Evolutionary conservation across 2,888 invertebrate species (phyloP), one percentile per base, ranked within the genome.

Genomic region (Acronicta aceris): DNA sequence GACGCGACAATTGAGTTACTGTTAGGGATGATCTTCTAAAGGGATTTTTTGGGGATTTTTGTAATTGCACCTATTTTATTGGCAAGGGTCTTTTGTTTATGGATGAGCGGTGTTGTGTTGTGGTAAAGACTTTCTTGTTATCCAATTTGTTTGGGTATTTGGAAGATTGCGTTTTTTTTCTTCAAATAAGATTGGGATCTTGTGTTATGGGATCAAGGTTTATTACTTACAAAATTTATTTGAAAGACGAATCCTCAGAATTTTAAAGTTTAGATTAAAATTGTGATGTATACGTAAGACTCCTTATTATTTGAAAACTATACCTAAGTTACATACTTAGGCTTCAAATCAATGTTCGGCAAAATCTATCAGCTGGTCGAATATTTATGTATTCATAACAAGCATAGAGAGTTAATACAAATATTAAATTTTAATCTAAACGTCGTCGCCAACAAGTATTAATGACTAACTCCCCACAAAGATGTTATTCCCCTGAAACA

Each of bases 341-440:
- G n/a, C n/a, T n/a, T n/a, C n/a, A n/a, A n/a, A n/a, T n/a, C n/a
- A n/a, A n/a, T n/a, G 16, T 33, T 25, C 2, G 10, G 15, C 8
- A 17, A 41, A 68, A 59, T 62, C 58, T 55, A 69, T 62, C 41
- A 21, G 8, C 10, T 40, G 4, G 45, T 71, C 60, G 65, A 70
- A 65, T 82, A 71, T 74, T 85, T 82, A 73, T 59, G 75, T 86
- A 89, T 90, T 91, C 88, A 88, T 87, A 81, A 84, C 86, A 84
- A 86, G 84, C 78, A 73, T 69, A 67, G 72, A 80, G 38, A 81
- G 87, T 88, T 91, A 90, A 91, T 91, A 84, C 87, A 86, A 89
- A 89, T 91, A 92, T 92, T 89, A 92, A 91, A 91, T 87, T 91
- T 91, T 91, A 91, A 93, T 91, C 84, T 81, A 82, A 85, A 83